Percentiles rank a stretch among this genome's conserved stretches.
Conservation (phyloP, 2,113 vertebrate species). For the Suncus etruscus region DNA sequence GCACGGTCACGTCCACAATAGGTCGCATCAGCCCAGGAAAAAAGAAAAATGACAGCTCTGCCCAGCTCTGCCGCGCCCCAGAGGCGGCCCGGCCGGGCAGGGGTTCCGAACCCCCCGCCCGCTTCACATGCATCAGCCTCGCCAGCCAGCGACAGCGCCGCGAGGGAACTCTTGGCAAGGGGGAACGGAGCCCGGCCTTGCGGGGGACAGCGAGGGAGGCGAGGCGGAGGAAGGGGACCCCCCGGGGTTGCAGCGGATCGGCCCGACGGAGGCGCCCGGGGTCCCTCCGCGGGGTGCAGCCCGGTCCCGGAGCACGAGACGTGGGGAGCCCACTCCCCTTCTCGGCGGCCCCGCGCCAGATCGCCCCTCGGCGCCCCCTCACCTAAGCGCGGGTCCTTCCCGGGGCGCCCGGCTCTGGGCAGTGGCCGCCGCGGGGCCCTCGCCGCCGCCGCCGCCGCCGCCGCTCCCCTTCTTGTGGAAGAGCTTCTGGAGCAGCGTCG, state of each 20-base stretch:
- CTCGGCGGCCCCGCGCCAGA: background rate
- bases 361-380: slow-evolving; percentile 61
- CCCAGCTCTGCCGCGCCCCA: slow-evolving; percentile 18
- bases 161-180: background rate
- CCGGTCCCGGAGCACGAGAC: background rate
- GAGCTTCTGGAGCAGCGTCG: slow-evolving; percentile 89
- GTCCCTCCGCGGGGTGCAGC: background rate
- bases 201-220: background rate
- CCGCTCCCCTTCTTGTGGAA: slow-evolving; percentile 87
- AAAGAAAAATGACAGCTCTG: slow-evolving; percentile 50
- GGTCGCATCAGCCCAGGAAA: slow-evolving; percentile 3
- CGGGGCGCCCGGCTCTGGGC: slow-evolving; percentile 71
- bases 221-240: background rate
- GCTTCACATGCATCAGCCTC: background rate
- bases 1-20: slow-evolving; percentile 64
- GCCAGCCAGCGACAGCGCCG: background rate
- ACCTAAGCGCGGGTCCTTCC: slow-evolving; percentile 87
- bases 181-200: background rate
- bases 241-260: background rate
- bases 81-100: background rate
- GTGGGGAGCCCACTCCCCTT: background rate
- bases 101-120: background rate
- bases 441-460: slow-evolving; percentile 50
- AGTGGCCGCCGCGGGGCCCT: slow-evolving; percentile 36
- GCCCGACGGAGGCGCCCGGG: background rate